Evolutionary conservation across 2,888 invertebrate genomes (phyloP).

Genomic region (Dysmachus trigonus): DNA sequence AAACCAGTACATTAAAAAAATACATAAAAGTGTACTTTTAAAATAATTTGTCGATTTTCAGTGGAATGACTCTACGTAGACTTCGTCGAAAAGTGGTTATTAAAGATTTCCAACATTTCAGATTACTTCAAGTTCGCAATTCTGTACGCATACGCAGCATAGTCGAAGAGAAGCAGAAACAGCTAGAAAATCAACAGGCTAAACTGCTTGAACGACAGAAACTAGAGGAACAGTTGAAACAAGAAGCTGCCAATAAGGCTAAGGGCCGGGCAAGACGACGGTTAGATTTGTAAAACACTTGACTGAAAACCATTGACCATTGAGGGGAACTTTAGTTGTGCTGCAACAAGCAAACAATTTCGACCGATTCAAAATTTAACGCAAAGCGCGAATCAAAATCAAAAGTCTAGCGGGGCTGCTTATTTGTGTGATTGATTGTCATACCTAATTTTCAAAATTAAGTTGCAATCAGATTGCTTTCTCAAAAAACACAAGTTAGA

Average conservation of each 20-base stretch:
- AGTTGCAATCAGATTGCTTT: constrained; percentile 48
- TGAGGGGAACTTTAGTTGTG: constrained; percentile 36
- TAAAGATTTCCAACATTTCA: constrained; percentile 50
- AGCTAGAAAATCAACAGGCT: constrained; percentile 63
- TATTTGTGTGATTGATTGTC: constrained; percentile 47
- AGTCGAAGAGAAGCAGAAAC: constrained; percentile 57
- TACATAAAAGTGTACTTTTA: neutral
- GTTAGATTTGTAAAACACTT: constrained; percentile 57
- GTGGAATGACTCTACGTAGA: neutral
- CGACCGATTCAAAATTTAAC: constrained; percentile 15
- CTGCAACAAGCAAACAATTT: neutral
- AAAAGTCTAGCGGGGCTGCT: constrained; percentile 40
- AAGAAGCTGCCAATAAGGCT: constrained; percentile 59
- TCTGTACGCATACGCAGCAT: constrained; percentile 62
- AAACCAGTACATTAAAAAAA: too few species aligned
- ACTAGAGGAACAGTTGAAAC: constrained; percentile 52
- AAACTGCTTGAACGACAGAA: constrained; percentile 60
- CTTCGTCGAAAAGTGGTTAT: neutral
- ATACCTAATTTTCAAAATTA: constrained; percentile 47
- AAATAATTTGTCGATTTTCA: neutral
- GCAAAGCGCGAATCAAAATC: constrained; percentile 9
- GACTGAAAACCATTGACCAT: constrained; percentile 24
- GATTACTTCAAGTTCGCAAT: constrained; percentile 62
- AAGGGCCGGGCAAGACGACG: constrained; percentile 68
- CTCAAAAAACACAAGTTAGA: constrained; percentile 38